Evolutionary conservation across 2,888 invertebrate genomes (phyloP).

Genomic region (Ametastegia equiseti): DNA sequence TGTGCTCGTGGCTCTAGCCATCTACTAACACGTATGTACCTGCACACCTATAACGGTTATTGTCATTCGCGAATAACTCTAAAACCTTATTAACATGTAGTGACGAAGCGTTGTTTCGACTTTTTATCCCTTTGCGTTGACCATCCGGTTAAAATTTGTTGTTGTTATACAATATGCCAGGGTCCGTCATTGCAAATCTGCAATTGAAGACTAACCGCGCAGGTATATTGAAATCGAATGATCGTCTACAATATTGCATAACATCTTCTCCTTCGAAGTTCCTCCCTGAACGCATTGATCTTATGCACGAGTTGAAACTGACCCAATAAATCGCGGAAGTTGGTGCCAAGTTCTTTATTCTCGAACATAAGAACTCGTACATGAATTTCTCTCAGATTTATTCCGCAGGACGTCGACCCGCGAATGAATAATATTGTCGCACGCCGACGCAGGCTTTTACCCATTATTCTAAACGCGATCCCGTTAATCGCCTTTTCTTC

Average conservation of each 20-base stretch:
- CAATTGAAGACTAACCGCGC: neutral
- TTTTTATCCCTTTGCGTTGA: neutral
- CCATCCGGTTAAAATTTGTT: neutral
- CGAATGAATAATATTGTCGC: neutral
- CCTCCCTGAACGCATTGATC: conserved; percentile 1
- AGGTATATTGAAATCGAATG: neutral
- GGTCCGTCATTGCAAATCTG: neutral
- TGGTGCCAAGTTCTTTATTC: conserved; percentile 2
- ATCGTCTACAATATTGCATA: neutral
- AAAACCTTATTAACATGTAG: too few species aligned
- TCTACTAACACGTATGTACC: too few species aligned
- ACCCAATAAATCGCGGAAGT: conserved; percentile 7
- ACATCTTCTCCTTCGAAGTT: neutral
- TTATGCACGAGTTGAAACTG: neutral
- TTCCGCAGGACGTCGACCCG: neutral
- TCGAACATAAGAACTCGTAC: neutral
- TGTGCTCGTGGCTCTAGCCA: too few species aligned
- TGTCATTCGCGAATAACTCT: too few species aligned
- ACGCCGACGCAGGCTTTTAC: neutral
- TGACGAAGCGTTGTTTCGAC: too few species aligned
- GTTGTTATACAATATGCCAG: neutral
- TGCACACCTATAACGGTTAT: too few species aligned
- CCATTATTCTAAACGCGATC: conserved; percentile 12
- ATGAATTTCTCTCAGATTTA: neutral
- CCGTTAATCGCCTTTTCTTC: conserved; percentile 27